Percentiles rank a stretch among this genome's conserved stretches.
Evolutionary conservation across 2,113 vertebrate species (phyloP).

Genomic region (Burhinus bistriatus): DNA sequence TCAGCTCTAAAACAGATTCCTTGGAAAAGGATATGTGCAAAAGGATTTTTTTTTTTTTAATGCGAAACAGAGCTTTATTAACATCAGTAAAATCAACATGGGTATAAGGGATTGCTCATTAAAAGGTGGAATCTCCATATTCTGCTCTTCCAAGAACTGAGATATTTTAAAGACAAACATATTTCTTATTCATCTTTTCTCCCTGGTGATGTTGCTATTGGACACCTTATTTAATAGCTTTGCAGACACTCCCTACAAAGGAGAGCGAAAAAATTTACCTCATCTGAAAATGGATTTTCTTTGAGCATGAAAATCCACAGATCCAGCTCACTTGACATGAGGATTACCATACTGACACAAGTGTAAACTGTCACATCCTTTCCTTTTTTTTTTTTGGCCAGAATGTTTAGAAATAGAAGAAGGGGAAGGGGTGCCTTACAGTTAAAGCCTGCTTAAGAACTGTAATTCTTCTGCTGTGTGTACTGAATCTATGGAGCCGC

Average conservation of each 20-base stretch:
- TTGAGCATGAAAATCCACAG: neutral
- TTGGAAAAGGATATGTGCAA: neutral
- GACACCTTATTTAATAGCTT: constrained; percentile 13
- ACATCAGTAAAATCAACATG: neutral
- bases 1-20: neutral
- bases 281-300: neutral
- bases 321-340: neutral
- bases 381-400: neutral
- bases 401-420: neutral
- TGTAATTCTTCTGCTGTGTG: neutral
- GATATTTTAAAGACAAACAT: neutral
- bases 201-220: neutral
- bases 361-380: neutral
- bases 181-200: constrained; percentile 15
- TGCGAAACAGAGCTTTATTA: neutral
- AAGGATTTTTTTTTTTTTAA: neutral
- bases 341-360: neutral
- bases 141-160: neutral
- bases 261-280: neutral
- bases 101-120: neutral
- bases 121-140: neutral
- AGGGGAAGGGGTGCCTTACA: neutral
- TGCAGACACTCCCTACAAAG: neutral
- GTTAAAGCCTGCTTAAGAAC: neutral
- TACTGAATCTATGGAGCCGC: neutral